Conservation (phyloP, 2,113 vertebrate genomes). For the Mobula hypostoma region DNA sequence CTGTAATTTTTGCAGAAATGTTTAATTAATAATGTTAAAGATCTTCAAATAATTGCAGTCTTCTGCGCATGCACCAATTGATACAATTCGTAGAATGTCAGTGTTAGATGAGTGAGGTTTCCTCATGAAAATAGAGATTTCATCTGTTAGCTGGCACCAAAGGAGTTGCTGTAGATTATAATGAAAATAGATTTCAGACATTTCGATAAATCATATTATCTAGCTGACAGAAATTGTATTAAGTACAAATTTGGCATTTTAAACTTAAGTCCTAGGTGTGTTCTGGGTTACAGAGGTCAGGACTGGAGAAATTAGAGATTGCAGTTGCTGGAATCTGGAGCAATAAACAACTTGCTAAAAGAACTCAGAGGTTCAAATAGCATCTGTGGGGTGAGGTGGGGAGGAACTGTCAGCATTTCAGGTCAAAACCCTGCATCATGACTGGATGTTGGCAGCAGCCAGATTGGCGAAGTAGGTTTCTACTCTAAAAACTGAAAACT, state of each 20-base stretch:
- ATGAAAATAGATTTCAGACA: background rate
- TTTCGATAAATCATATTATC: background rate
- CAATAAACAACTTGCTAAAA: no score
- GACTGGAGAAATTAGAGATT: no score
- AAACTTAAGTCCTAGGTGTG: background rate
- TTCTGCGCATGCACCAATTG: background rate
- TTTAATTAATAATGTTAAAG: background rate
- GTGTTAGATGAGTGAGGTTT: background rate
- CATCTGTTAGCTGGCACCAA: background rate
- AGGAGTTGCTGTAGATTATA: background rate
- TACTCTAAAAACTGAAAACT: background rate
- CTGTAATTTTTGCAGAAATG: background rate
- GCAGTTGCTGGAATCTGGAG: no score
- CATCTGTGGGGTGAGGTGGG: no score
- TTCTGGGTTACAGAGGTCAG: background rate
- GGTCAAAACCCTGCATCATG: no score
- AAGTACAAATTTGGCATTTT: background rate
- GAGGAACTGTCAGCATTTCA: no score
- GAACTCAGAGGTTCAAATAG: no score
- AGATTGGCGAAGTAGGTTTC: background rate
- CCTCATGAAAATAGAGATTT: background rate
- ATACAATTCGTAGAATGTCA: background rate
- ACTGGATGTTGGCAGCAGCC: background rate
- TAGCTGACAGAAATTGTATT: background rate
- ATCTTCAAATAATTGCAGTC: background rate